Conservation (phyloP, 2,113 vertebrate species). For the Panurus biarmicus region DNA sequence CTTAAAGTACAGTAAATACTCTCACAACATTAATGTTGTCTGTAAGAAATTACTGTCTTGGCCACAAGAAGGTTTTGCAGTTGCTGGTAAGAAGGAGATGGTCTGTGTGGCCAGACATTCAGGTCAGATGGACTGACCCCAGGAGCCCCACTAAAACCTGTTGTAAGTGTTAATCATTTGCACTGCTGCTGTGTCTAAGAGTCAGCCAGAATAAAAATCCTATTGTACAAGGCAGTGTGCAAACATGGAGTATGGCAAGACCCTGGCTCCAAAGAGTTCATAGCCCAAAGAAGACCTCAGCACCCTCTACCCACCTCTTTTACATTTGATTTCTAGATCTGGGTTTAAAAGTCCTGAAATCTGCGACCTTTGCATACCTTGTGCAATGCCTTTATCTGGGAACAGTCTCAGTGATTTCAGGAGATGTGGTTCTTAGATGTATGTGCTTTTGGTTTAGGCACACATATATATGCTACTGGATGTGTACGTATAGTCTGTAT, state of each 20-base stretch:
- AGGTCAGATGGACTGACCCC: not conserved
- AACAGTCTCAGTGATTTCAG: not conserved
- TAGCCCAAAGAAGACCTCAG: not conserved
- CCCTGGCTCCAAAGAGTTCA: not conserved
- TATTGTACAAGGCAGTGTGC: not conserved
- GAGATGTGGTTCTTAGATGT: not conserved
- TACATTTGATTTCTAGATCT: not conserved
- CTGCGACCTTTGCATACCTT: not conserved
- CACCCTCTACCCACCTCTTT: not conserved
- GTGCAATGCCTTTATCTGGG: not conserved
- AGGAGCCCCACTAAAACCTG: not conserved
- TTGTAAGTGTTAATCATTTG: not conserved
- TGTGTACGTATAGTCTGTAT: not conserved
- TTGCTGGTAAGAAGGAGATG: not conserved
- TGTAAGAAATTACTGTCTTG: not conserved
- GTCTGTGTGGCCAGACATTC: not conserved
- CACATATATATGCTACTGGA: not conserved
- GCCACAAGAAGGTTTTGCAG: not conserved
- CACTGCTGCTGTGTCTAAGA: not conserved
- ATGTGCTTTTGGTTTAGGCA: not conserved
- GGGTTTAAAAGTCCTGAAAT: not conserved
- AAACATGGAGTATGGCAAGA: not conserved
- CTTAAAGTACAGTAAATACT: slow-evolving; percentile 6
- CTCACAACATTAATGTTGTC: not conserved
- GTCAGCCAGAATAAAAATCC: not conserved